Evolutionary conservation across 2,113 vertebrate species (phyloP), one percentile per base, ranked within the genome.

Genomic region (Sebastes schlegelii): DNA sequence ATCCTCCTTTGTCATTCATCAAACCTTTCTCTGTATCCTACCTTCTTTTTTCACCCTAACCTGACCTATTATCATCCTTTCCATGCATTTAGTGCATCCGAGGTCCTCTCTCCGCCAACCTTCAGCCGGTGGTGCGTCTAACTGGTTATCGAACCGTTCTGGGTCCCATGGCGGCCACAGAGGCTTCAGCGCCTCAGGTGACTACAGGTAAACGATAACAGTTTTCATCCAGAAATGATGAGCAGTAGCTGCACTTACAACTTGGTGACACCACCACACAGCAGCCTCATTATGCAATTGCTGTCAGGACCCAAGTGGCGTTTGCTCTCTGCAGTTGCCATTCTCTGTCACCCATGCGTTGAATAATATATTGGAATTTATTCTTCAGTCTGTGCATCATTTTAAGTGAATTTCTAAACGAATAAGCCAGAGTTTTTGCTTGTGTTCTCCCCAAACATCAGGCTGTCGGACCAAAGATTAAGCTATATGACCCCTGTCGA

Each of bases 31-130:
- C 1, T 69, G 55, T 68, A 1, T 54, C 8, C 1, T 17, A n/a
- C 19, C 17, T 49, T 10, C 2, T 12, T 34, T 52, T 21, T 6
- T 12, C 6, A 14, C 7, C 19, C 17, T 26, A 23, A 23, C 3
- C 4, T 69, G 6, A 80, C 11, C 14, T 70, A 9, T 48, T 43
- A 1, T 82, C 23, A 4, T 8, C 42, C 2, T 40, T 23, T 78
- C 40, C n/a, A 5, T 54, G 9, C 5, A 21, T 82, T 71, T 76
- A 99, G 98, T 94, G 60, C 96, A 90, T 63, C 97, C 97, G 19
- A 96, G 95, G 90, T 95, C 95, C 43, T 97, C 95, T 45, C 94
- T 98, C 80, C 94, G 97, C 42, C 97, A 98, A 77, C 98, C 98
- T 2, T 91, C 89, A 48, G 86, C 93, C 76, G 65, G 84, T 88